Evolutionary conservation across 2,888 invertebrate species (phyloP), one percentile per base, ranked within the genome.

Genomic region (Microctonus hyperodae): DNA sequence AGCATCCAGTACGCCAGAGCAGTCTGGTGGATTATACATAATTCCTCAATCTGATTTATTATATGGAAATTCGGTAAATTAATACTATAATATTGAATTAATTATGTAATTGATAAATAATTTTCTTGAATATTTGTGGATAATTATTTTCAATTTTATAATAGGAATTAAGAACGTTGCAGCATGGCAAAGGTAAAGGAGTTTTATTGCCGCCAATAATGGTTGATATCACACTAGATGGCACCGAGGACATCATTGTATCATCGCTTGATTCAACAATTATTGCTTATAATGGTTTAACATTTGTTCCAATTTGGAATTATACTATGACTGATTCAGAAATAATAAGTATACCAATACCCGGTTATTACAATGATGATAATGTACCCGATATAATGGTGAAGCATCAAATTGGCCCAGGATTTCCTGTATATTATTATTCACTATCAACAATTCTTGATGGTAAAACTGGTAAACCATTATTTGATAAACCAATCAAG

Each of bases 351-450:
- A 88, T 91, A 59, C 92, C 93, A 48, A 90, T 92, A 11, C 92
- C 92, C 1, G 93, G 92, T 0, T 93, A 89, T 81, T 94, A 90
- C 77, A 91, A 93, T 79, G 88, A 89, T 72, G 94, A 94, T 77
- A 87, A 90, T 72, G 83, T 91, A 6, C 92, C 93, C 0, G 94
- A 94, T 81, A 92, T 94, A 78, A 86, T 93, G 84, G 87, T 94
- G 0, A 91, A 92, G 74, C 92, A 88, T 76, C 87, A 88, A 65
- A 83, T 88, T 37, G 92, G 92, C 0, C 90, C 90, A 0, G 91
- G 90, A 10, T 92, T 89, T 82, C 91, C 92, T 0, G 85, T 90
- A 0, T 92, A 92, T 80, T 92, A 91, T 79, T 91, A 91, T 78
- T 90, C 93, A 3, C 86, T 90, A 78, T 89, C 90, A 77, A 83